Evolutionary conservation across 2,113 vertebrate genomes (phyloP), one percentile per base, ranked within the genome.

Genomic region (Amblyornis subalaris): DNA sequence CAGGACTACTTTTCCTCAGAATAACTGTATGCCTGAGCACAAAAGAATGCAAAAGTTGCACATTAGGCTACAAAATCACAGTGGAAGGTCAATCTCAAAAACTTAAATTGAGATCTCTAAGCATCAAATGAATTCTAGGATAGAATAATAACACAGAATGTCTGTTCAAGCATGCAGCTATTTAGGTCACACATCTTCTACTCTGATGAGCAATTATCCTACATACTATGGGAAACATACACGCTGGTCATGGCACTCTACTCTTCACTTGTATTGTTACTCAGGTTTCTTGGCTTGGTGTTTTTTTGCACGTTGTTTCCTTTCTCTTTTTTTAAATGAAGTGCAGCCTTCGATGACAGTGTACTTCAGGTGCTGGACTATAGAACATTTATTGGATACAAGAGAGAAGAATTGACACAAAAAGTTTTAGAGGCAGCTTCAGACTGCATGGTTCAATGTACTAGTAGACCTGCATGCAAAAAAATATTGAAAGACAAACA

Each of bases 1-100:
- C 89, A 89, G 47, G 55, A 50, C 69, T 90, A 80, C 80, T 93
- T 93, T 95, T 93, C 40, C 72, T 65, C 38, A 88, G 61, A 91
- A 71, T 91, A 93, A 94, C 29, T 88, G 51, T 47, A 86, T 38
- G 44, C 38, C 60, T 60, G 67, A 93, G 44, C 72, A 74, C 51
- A 96, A 51, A 85, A 80, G 51, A 85, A 67, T 19, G n/a, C 2
- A 12, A 24, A 93, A 95, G 93, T 92, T 91, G 50, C 61, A 84
- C 70, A 74, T 53, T 74, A 83, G 62, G 85, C 60, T 89, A 77
- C 64, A 93, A 94, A 94, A 91, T 83, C 82, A 57, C 61, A 74
- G 48, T 11, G 1, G 53, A 94, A 91, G 85, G 88, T 81, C 85
- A 93, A 35, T 44, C 50, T 85, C 55, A 57, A 66, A 88, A 95